phyloP scores from a whole-genome alignment of 2,888 invertebrate genomes.

The Xestobium rufovillosum region DNA sequence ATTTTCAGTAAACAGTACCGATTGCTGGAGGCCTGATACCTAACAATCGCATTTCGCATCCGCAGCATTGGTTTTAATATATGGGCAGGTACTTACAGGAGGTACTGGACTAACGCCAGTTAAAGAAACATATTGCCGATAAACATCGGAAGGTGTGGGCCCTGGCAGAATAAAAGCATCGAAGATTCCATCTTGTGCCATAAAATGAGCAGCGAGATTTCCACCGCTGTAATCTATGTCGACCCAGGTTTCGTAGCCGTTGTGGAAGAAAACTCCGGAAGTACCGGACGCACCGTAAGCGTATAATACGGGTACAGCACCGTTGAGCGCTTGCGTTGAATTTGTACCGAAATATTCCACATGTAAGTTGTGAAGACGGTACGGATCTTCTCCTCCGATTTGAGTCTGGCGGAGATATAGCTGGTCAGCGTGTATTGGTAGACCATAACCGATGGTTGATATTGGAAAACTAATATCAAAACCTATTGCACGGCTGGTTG shows the following conservation, averaged over 20 bases:
- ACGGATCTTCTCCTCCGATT: slow-evolving; percentile 67
- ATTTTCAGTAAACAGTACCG: too few relatives aligned
- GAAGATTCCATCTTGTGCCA: slow-evolving; percentile 90
- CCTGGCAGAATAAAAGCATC: slow-evolving; percentile 89
- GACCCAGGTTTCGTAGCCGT: slow-evolving; percentile 96
- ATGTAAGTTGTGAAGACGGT: slow-evolving; percentile 88
- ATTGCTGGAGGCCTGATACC: too few relatives aligned
- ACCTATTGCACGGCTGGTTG: too few relatives aligned
- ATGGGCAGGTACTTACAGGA: slow-evolving; percentile 44
- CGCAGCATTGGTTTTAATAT: too few relatives aligned
- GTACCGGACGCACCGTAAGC: slow-evolving; percentile 68
- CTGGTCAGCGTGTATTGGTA: slow-evolving; percentile 91
- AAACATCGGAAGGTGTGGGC: slow-evolving; percentile 71
- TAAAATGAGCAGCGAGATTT: slow-evolving; percentile 83
- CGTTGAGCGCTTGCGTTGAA: slow-evolving; percentile 61
- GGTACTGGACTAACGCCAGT: slow-evolving; percentile 88
- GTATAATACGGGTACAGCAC: slow-evolving; percentile 77
- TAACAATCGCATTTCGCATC: too few relatives aligned
- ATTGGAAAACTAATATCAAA: slow-evolving; percentile 24
- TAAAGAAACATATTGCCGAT: slow-evolving; percentile 74
- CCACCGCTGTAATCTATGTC: too few relatives aligned
- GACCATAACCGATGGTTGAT: slow-evolving; percentile 33
- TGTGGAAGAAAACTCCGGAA: slow-evolving; percentile 51
- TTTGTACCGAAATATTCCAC: slow-evolving; percentile 90
- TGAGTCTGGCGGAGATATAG: slow-evolving; percentile 73